These are phyloP conservation scores for Craniophora ligustri DNA, from an alignment of 2,888 invertebrate genomes.

Conservation along the genomic window DNA sequence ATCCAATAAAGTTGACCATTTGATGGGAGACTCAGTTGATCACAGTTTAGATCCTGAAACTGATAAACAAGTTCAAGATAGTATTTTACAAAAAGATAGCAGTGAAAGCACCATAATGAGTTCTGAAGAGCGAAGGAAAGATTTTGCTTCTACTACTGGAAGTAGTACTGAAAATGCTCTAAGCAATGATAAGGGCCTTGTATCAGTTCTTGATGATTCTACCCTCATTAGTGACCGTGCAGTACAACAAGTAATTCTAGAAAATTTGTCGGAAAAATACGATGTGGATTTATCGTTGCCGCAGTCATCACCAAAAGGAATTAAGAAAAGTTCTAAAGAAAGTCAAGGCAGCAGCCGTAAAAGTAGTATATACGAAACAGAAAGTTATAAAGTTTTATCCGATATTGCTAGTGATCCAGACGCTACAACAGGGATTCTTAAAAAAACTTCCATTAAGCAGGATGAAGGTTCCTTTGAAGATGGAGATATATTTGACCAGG, in stretches of 20 bases:
- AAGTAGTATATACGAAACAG: constrained; percentile 86
- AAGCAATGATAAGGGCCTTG: constrained; percentile 69
- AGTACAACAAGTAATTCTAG: constrained; percentile 76
- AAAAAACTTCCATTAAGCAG: constrained; percentile 69
- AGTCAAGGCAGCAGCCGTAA: constrained; percentile 78
- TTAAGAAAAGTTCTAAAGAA: constrained; percentile 74
- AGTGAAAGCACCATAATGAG: constrained; percentile 61
- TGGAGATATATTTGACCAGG: constrained; percentile 64
- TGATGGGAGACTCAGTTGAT: constrained; percentile 78
- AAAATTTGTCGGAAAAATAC: constrained; percentile 68
- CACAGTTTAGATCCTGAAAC: constrained; percentile 60
- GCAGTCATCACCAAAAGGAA: constrained; percentile 69
- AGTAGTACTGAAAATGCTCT: constrained; percentile 70
- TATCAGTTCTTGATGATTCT: constrained; percentile 69
- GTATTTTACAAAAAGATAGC: constrained; percentile 60
- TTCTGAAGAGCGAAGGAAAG: constrained; percentile 70
- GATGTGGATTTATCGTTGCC: constrained; percentile 69
- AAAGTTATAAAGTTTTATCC: constrained; percentile 87
- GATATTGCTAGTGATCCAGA: constrained; percentile 75
- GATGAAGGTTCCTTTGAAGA: constrained; percentile 72
- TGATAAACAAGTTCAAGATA: constrained; percentile 61
- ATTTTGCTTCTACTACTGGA: constrained; percentile 70
- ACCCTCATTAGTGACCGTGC: constrained; percentile 66
- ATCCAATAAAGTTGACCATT: constrained; percentile 67
- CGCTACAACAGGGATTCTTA: constrained; percentile 74